Conservation (phyloP, 2,888 invertebrate species). For the Plutella xylostella region DNA sequence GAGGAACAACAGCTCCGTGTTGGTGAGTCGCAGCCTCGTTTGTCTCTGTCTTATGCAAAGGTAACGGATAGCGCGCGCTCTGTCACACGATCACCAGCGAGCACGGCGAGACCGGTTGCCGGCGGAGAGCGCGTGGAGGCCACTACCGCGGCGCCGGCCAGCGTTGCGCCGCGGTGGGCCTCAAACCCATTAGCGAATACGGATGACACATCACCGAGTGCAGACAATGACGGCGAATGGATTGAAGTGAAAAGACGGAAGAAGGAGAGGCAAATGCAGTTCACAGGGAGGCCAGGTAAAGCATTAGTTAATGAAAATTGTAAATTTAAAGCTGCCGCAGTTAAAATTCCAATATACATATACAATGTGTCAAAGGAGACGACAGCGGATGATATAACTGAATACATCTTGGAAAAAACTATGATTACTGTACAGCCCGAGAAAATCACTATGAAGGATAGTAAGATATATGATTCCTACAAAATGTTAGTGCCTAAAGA, state of each 20-base stretch:
- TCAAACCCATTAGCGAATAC: too few species aligned
- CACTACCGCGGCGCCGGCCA: too few species aligned
- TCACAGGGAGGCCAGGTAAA: background rate
- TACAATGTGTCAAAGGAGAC: background rate
- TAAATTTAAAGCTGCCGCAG: background rate
- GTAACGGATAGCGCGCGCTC: too few species aligned
- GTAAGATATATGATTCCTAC: background rate
- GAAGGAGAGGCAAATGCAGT: background rate
- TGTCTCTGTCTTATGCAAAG: too few species aligned
- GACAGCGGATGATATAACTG: background rate
- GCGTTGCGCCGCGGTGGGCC: too few species aligned
- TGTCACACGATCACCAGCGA: too few species aligned
- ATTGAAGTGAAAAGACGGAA: background rate
- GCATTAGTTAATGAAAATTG: background rate
- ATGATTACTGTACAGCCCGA: background rate
- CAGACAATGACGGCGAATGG: background rate
- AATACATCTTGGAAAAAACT: background rate
- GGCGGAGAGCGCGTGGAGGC: too few species aligned
- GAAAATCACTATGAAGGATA: background rate
- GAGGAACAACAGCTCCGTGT: too few species aligned
- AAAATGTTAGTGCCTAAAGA: background rate
- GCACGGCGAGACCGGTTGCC: too few species aligned
- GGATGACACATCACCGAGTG: too few species aligned
- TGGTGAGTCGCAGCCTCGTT: too few species aligned
- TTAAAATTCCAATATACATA: background rate